Percentiles rank a stretch among this genome's conserved stretches.
Conservation (phyloP, 2,113 vertebrate species). For the Ptyas mucosa region DNA sequence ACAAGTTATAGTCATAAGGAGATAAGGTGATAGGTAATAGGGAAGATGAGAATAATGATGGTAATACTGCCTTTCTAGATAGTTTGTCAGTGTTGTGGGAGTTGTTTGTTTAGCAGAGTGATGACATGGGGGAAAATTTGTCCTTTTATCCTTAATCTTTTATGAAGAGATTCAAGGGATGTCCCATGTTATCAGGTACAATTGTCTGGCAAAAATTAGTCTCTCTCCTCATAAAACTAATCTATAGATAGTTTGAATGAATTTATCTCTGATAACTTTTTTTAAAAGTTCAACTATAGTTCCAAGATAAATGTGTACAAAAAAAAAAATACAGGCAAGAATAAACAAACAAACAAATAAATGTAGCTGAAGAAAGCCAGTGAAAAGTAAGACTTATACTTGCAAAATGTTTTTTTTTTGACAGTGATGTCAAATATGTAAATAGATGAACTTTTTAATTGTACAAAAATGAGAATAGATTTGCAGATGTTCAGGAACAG, state of each 20-base stretch:
- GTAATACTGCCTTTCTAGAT: too few relatives aligned
- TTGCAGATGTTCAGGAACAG: not conserved
- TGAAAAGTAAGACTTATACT: not conserved
- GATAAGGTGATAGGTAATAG: too few relatives aligned
- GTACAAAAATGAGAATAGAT: not conserved
- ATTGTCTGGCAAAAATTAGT: not conserved
- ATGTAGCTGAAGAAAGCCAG: not conserved
- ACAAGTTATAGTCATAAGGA: too few relatives aligned
- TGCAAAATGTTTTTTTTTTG: not conserved
- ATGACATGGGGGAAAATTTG: too few relatives aligned
- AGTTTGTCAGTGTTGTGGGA: too few relatives aligned
- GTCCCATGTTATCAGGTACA: not conserved
- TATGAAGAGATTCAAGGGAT: not conserved
- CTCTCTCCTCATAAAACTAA: fast-evolving
- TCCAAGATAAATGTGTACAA: not conserved
- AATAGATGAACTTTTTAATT: constrained; percentile 12
- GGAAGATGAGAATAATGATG: too few relatives aligned
- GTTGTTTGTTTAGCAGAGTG: too few relatives aligned
- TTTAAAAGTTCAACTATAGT: not conserved
- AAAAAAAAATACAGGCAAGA: not conserved
- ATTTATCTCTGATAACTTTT: not conserved
- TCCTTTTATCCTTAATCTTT: not conserved
- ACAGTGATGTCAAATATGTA: not conserved
- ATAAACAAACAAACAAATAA: not conserved
- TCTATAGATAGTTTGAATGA: constrained; percentile 3